Base-by-base conservation (phyloP, 2,113 vertebrate genomes). In the Oenanthe oenanthe region DNA sequence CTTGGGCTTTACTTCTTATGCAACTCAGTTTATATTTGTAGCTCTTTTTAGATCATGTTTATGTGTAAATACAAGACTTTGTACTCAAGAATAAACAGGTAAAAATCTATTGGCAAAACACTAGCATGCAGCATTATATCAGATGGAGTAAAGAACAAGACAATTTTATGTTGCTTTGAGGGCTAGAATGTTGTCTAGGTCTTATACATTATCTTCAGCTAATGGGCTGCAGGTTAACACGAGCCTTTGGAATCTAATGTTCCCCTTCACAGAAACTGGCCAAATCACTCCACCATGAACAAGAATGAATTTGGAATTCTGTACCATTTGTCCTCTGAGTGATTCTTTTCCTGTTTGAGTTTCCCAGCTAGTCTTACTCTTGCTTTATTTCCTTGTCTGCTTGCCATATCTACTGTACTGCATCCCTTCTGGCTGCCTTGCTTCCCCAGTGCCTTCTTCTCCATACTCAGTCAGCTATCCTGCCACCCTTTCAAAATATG, bases 401-500 rank as follows among this genome's bases (percentile, higher is more conserved):
- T 36, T 85, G 26, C 21, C 29, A 28, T 3, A 26, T 6, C 34
- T 45, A 8, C 15, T 36, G 11, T 45, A 14, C 10, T 42, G 12
- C 13, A 34, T 6, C 6, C 7, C 4, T 51, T 47, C 18, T 53
- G 50, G 21, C 32, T 43, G 19, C n/a, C 56, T 48, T 43, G 9
- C 24, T 71, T 78, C 17, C 36, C 13, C 40, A 31, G 8, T 22
- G 8, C 42, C 32, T 66, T 65, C 42, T 43, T n/a, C n/a, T 84
- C 34, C 6, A 2, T 28, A 19, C 7, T 28, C 42, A 13, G 53
- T 13, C 45, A 67, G 24, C 13, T 31, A 1, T 29, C 13, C 40
- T 0, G 0, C n/a, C 25, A 32, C 7, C 25, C 22, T 48, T 70
- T 6, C n/a, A 32, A 9, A 42, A 0, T 3, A 36, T 4, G 4